phyloP scores from a whole-genome alignment of 2,113 vertebrate species.

The Brienomyrus longianalis region DNA sequence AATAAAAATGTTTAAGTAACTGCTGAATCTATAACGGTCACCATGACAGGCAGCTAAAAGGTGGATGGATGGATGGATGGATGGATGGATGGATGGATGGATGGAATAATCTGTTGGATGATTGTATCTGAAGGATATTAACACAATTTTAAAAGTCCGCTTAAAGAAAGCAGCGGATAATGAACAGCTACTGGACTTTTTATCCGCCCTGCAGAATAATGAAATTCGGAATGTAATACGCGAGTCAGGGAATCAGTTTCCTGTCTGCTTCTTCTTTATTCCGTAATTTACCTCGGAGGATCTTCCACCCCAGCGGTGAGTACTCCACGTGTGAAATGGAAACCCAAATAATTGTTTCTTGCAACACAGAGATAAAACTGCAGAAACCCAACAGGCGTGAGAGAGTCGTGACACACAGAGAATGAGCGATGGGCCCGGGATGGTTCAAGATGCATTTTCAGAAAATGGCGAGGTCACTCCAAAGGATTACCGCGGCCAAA shows the following conservation, averaged over 20 bases:
- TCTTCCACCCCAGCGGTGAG: not conserved
- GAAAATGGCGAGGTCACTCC: not conserved
- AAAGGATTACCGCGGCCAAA: not conserved
- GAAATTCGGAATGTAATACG: not conserved
- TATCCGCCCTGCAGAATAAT: not conserved
- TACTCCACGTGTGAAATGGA: not conserved
- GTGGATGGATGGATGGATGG: not conserved
- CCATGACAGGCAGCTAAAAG: not conserved
- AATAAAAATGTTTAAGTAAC: not conserved
- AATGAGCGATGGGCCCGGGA: not conserved
- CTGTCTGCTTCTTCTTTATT: not conserved
- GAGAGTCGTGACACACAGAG: not conserved
- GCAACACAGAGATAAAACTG: not conserved
- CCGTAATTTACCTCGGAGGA: not conserved
- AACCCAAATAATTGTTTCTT: not conserved
- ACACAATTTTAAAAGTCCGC: not conserved
- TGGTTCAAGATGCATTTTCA: not conserved
- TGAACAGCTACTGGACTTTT: not conserved
- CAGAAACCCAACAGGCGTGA: not conserved
- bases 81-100: not conserved
- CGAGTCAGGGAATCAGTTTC: not conserved
- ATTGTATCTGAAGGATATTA: not conserved
- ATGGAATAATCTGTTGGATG: not conserved
- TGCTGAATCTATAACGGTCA: not conserved
- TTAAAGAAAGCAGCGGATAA: not conserved